Evolutionary conservation across 1,140 invertebrate species (phyloP).

Genomic region (Drosophila littoralis): DNA sequence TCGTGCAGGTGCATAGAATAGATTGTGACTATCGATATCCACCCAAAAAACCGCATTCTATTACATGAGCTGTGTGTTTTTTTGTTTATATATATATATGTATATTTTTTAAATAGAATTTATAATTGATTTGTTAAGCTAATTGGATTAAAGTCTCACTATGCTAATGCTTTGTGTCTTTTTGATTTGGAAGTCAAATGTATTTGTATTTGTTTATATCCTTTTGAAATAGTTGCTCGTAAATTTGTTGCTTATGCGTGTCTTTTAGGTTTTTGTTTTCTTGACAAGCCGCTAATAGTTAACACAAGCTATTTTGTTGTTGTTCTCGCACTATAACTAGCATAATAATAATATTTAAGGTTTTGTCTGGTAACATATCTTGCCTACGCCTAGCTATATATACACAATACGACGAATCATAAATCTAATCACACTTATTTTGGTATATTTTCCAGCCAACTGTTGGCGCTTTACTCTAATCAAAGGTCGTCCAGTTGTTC

Average conservation of each 20-base stretch:
- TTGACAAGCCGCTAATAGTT: conserved; percentile 38
- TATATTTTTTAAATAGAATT: conserved; percentile 37
- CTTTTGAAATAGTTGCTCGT: conserved; percentile 24
- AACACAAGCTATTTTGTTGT: conserved; percentile 37
- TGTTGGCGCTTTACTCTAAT: conserved; percentile 48
- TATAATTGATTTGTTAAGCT: conserved; percentile 63
- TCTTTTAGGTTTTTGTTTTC: conserved; percentile 19
- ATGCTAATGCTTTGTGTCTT: conserved; percentile 63
- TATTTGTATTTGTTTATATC: conserved; percentile 22
- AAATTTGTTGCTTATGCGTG: background rate
- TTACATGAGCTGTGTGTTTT: too few species aligned
- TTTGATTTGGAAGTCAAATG: conserved; percentile 75
- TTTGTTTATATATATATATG: conserved; percentile 28
- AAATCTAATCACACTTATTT: conserved; percentile 73
- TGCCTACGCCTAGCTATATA: conserved; percentile 54
- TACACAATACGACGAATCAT: conserved; percentile 68
- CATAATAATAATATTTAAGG: conserved; percentile 55
- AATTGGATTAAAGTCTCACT: conserved; percentile 69
- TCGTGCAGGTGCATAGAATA: too few species aligned
- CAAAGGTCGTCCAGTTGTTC: conserved; percentile 83
- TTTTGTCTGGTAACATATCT: conserved; percentile 54
- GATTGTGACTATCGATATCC: too few species aligned
- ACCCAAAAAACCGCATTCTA: too few species aligned
- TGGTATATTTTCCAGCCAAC: conserved; percentile 62
- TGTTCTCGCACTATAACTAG: conserved; percentile 42